A percentile compares a stretch with the other conserved stretches of the same genome.
These are phyloP conservation scores for Molossus molossus DNA, from an alignment of 2,797 vertebrate genomes.

Conservation along the genomic window DNA sequence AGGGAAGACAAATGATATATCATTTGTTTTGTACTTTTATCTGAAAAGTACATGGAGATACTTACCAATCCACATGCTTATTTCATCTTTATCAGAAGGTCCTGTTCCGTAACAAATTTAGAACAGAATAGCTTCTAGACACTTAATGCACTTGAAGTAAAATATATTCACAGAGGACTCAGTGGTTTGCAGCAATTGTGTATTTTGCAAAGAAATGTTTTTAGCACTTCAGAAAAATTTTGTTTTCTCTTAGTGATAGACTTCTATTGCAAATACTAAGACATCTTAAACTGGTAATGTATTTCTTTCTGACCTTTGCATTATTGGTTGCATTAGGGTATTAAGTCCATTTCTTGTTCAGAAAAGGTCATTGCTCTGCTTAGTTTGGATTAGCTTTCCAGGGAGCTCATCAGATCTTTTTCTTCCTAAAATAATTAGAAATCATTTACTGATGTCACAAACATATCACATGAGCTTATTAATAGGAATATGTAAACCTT, in stretches of 20 bases:
- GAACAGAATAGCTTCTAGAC: constrained; percentile 34
- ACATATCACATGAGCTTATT: neutral
- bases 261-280: neutral
- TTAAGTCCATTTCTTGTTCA: neutral
- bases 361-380: neutral
- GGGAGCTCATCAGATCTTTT: neutral
- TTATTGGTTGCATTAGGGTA: neutral
- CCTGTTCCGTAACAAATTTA: constrained; percentile 50
- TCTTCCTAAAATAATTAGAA: constrained; percentile 21
- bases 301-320: neutral
- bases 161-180: neutral
- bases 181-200: neutral
- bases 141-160: constrained; percentile 27
- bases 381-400: neutral
- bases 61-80: constrained; percentile 40
- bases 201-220: neutral
- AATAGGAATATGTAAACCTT: neutral
- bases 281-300: neutral
- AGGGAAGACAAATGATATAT: constrained; percentile 1
- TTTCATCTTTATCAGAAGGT: constrained; percentile 50
- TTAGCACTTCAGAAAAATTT: neutral
- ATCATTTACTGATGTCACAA: neutral
- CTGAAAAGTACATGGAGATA: constrained; percentile 66
- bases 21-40: constrained; percentile 67
- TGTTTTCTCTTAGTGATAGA: neutral